Conservation (phyloP, 2,888 invertebrate genomes). For the Trilocha varians region DNA sequence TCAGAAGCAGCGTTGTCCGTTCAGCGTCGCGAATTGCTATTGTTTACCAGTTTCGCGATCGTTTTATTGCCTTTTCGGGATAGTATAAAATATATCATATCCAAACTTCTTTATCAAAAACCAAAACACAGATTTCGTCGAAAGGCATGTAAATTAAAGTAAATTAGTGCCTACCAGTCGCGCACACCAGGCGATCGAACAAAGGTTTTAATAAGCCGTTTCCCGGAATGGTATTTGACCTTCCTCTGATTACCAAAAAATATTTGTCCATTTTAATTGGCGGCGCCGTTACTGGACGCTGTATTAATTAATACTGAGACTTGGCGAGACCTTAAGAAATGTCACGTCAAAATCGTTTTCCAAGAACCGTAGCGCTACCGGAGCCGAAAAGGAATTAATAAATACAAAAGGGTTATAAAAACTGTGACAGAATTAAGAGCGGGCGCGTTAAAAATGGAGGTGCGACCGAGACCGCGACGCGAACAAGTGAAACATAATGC, state of each 20-base stretch:
- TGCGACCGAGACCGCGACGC: constrained; percentile 54
- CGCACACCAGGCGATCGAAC: not conserved
- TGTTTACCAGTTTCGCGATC: constrained; percentile 43
- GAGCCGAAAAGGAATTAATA: constrained; percentile 68
- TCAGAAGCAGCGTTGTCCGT: constrained; percentile 37
- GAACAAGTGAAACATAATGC: constrained; percentile 73
- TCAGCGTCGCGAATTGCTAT: constrained; percentile 45
- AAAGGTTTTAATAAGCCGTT: constrained; percentile 23
- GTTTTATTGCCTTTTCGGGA: constrained; percentile 35
- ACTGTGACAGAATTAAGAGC: constrained; percentile 72
- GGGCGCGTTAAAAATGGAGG: constrained; percentile 62
- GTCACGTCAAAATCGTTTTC: constrained; percentile 67
- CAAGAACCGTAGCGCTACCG: constrained; percentile 69
- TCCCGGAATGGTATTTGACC: constrained; percentile 28
- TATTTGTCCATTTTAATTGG: constrained; percentile 36
- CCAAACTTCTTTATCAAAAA: not conserved
- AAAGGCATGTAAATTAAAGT: not conserved
- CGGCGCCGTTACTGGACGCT: constrained; percentile 63
- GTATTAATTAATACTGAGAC: constrained; percentile 59
- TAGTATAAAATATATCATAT: not conserved
- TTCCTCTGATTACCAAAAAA: constrained; percentile 41
- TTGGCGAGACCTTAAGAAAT: constrained; percentile 60
- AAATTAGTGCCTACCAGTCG: not conserved
- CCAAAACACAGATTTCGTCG: not conserved
- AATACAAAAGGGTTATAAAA: constrained; percentile 71